phyloP scores from a whole-genome alignment of 2,113 vertebrate species.

The Psittacula cyanocephala region DNA sequence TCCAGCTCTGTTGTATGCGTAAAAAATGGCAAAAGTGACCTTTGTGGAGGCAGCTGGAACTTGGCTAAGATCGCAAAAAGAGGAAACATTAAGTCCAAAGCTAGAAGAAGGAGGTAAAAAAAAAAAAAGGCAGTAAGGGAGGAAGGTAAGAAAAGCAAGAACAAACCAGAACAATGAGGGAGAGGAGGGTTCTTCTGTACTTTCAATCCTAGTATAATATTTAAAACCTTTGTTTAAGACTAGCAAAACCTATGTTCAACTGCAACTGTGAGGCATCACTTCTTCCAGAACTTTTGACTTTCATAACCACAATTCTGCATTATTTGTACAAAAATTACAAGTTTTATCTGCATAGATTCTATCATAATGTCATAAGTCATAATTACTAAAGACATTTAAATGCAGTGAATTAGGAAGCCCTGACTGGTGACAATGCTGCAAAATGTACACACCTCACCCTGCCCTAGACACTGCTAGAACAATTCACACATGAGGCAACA shows the following conservation, averaged over 20 bases:
- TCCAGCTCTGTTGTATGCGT: neutral
- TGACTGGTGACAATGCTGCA: neutral
- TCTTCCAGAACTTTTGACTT: neutral
- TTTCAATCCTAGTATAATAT: neutral
- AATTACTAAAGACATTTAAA: neutral
- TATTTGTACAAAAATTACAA: neutral
- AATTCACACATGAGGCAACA: neutral
- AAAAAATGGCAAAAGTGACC: neutral
- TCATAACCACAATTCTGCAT: neutral
- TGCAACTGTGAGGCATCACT: neutral
- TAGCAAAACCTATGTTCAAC: neutral
- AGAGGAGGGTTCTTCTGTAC: neutral
- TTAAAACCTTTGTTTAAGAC: neutral
- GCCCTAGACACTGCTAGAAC: neutral
- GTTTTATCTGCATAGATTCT: neutral
- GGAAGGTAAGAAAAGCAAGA: neutral
- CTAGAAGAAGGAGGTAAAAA: neutral
- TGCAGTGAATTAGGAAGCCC: neutral
- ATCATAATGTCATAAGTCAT: neutral
- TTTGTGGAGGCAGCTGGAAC: neutral
- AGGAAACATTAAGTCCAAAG: neutral
- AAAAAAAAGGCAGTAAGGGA: neutral
- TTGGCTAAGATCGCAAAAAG: neutral
- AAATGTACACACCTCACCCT: neutral
- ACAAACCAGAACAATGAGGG: neutral